Evolutionary conservation across 2,797 vertebrate species (phyloP).

Genomic region (Myripristis murdjan): DNA sequence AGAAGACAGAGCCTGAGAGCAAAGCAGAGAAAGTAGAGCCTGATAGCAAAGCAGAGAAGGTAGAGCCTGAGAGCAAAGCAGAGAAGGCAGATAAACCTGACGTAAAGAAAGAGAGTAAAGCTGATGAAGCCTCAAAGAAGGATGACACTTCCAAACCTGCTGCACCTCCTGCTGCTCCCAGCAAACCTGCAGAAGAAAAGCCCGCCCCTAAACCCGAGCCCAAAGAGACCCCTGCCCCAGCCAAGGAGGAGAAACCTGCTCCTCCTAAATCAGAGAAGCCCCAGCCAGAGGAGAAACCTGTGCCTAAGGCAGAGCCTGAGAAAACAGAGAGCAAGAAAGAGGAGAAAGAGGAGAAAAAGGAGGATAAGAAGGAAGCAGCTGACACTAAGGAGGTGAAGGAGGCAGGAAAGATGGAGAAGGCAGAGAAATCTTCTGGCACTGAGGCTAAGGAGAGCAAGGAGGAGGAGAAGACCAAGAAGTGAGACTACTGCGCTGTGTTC

Average conservation of each 20-base stretch:
- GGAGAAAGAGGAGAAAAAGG: constrained; percentile 72
- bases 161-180: constrained; percentile 58
- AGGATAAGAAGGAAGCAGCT: constrained; percentile 61
- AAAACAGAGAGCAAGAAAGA: constrained; percentile 78
- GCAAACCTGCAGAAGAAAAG: constrained; percentile 76
- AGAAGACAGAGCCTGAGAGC: too few species aligned
- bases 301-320: constrained; percentile 64
- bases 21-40: too few species aligned
- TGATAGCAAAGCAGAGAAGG: too few species aligned
- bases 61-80: too few species aligned
- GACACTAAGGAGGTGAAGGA: constrained; percentile 68
- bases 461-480: constrained; percentile 86
- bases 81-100: too few species aligned
- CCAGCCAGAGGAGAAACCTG: constrained; percentile 58
- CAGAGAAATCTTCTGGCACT: constrained; percentile 88
- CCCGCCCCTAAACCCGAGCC: constrained; percentile 70
- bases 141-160: constrained; percentile 69
- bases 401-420: constrained; percentile 77
- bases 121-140: constrained; percentile 70
- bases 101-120: too few species aligned
- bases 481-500: constrained; percentile 53
- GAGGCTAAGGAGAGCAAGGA: constrained; percentile 86
- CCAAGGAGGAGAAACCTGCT: constrained; percentile 72
- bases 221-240: constrained; percentile 71
- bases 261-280: constrained; percentile 65